Base-by-base conservation (phyloP, 1,140 invertebrate genomes). In the Sinonovacula constricta region DNA sequence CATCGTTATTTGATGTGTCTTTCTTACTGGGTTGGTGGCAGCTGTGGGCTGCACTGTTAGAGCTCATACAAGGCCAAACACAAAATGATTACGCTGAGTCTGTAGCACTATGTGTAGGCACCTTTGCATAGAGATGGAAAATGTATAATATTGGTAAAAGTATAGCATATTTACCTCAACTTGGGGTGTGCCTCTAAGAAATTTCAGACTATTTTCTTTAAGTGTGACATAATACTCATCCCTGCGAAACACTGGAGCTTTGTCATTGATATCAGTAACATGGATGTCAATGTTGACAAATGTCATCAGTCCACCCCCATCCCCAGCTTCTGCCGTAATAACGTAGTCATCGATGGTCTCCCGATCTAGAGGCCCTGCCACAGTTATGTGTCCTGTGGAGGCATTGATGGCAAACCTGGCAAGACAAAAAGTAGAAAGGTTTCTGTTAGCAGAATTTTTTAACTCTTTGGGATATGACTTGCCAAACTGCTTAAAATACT, bases 171-270 rank as follows among this genome's bases (percentile, higher is more conserved):
- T n/a, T 63, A 57, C 51, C 57, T 69, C 97, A 96, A 76, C 94
- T 96, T 66, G 26, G 4, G 67, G 72, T 30, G 57, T 36, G 3
- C 72, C 72, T 0, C 97, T 92, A 0, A 96, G 96, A 5, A 96
- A 82, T 1, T 62, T 93, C 81, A 96, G 95, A 28, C 96, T 94
- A 90, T 98, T 97, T 92, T 99, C 97, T 45, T 95, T 94, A 31
- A 99, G 94, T 92, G 97, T 96, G 39, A 95, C 96, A 31, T 95
- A 92, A 90, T 98, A 98, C 68, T 92, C 89, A 0, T 91, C 82
- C 86, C 94, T 96, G 28, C 94, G 92, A 88, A 98, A 99, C 39
- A 92, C 94, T 4, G 97, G 97, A 3, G 93, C 95, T 91, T 98
- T 96, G 92, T 98, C 97, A 89, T 98, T 98, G 0, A 97, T 68